Evolutionary conservation across 2,797 vertebrate genomes (phyloP).

Genomic region (Dallia pectoralis): DNA sequence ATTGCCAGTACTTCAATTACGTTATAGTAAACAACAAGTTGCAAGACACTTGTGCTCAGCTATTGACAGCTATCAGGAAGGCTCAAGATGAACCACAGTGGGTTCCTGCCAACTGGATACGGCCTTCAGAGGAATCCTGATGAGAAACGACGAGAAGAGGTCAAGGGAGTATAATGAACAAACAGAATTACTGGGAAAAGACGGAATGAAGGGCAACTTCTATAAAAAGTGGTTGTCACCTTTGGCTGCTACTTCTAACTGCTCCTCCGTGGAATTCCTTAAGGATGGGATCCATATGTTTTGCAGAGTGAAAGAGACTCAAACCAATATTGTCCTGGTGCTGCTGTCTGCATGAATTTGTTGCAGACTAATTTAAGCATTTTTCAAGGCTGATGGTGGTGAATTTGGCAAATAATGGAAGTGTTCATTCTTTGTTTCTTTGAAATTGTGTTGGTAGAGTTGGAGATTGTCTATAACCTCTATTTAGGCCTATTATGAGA

Average conservation of each 20-base stretch:
- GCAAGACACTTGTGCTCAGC: slow-evolving; percentile 78
- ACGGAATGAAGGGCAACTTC: background rate
- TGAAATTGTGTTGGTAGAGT: slow-evolving; percentile 16
- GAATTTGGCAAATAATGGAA: slow-evolving; percentile 12
- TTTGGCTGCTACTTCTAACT: background rate
- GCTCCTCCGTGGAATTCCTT: background rate
- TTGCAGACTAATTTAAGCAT: slow-evolving; percentile 35
- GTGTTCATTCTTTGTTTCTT: slow-evolving; percentile 2
- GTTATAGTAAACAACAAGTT: slow-evolving; percentile 87
- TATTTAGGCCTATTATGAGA: slow-evolving; percentile 7
- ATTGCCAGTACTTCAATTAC: slow-evolving; percentile 87
- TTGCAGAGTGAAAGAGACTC: background rate
- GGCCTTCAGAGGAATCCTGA: slow-evolving; percentile 72
- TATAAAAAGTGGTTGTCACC: background rate
- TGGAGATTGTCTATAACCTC: background rate
- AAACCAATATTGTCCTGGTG: slow-evolving; percentile 5
- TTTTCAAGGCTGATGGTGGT: slow-evolving; percentile 24
- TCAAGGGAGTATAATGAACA: background rate
- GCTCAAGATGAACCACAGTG: slow-evolving; percentile 92
- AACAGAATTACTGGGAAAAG: background rate
- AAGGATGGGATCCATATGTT: background rate
- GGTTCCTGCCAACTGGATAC: slow-evolving; percentile 91
- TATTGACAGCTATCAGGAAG: slow-evolving; percentile 75
- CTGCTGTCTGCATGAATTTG: slow-evolving; percentile 9
- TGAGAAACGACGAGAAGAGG: slow-evolving; percentile 6